Percentiles rank a stretch among this genome's conserved stretches.
Conservation (phyloP, 1,140 invertebrate species). For the Cyphomyrmex costatus region DNA sequence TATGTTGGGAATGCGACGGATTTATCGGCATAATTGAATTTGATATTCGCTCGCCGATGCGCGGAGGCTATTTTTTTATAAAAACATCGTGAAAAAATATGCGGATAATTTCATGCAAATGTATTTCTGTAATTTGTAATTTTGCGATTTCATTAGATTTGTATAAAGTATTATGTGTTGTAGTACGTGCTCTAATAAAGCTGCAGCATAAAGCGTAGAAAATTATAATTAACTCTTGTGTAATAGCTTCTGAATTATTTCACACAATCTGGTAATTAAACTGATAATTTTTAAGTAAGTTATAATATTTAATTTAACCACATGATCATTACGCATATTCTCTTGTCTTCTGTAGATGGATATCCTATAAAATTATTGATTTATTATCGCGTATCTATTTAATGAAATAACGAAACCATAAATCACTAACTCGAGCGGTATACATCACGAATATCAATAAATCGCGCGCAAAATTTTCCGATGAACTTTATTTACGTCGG, state of each 20-base stretch:
- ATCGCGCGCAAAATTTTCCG: conserved; percentile 55
- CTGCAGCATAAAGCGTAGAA: not conserved
- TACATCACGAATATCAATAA: conserved; percentile 53
- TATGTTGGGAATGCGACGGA: conserved; percentile 56
- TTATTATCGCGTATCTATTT: conserved; percentile 50
- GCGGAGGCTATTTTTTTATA: conserved; percentile 29
- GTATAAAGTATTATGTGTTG: not conserved
- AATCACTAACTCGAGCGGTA: conserved; percentile 29
- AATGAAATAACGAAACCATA: conserved; percentile 52
- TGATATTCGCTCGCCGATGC: conserved; percentile 17
- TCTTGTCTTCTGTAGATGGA: not conserved
- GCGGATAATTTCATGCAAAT: conserved; percentile 15
- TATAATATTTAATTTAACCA: conserved; percentile 20
- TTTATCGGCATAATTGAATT: conserved; percentile 62
- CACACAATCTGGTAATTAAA: conserved; percentile 16
- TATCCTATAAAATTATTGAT: conserved; percentile 33
- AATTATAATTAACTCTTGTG: conserved; percentile 18
- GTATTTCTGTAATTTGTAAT: not conserved
- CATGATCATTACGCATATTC: not conserved
- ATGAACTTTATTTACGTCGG: conserved; percentile 64
- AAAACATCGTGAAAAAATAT: conserved; percentile 35
- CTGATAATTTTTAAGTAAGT: conserved; percentile 16
- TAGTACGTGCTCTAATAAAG: not conserved
- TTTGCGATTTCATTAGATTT: not conserved
- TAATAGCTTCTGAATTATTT: conserved; percentile 21